phyloP scores from a whole-genome alignment of 2,888 invertebrate genomes.

The Latheticus oryzae region DNA sequence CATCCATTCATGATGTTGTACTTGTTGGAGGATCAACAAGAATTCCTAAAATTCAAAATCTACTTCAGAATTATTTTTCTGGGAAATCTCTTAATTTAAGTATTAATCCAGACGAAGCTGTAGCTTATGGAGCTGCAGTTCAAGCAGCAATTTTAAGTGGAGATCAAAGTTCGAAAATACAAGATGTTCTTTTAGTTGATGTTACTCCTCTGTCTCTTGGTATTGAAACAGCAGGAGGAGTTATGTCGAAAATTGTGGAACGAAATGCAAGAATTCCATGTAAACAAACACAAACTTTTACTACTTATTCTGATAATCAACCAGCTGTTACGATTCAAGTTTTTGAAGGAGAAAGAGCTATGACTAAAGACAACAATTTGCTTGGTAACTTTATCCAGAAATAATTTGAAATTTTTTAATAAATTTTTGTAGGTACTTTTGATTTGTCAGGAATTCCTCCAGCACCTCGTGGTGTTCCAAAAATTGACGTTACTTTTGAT shows the following conservation, averaged over 20 bases:
- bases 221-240: slow-evolving; percentile 69
- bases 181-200: slow-evolving; percentile 72
- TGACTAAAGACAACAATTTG: slow-evolving; percentile 94
- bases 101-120: slow-evolving; percentile 85
- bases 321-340: slow-evolving; percentile 80
- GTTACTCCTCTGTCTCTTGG: slow-evolving; percentile 68
- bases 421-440: slow-evolving; percentile 70
- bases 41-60: slow-evolving; percentile 82
- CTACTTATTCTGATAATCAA: slow-evolving; percentile 86
- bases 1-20: slow-evolving; percentile 81
- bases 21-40: slow-evolving; percentile 86
- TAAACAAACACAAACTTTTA: slow-evolving; percentile 79
- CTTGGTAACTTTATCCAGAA: slow-evolving; percentile 83
- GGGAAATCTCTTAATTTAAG: slow-evolving; percentile 79
- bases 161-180: slow-evolving; percentile 70
- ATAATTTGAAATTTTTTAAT: not conserved
- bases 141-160: slow-evolving; percentile 80
- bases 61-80: slow-evolving; percentile 81
- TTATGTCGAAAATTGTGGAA: slow-evolving; percentile 77
- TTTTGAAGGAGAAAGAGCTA: slow-evolving; percentile 75
- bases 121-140: slow-evolving; percentile 82
- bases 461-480: slow-evolving; percentile 68
- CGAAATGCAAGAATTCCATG: slow-evolving; percentile 79
- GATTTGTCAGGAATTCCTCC: slow-evolving; percentile 69
- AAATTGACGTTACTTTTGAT: slow-evolving; percentile 75